These are phyloP conservation scores for Pao palembangensis DNA, from an alignment of 2,113 vertebrate species.

Conservation along the genomic window DNA sequence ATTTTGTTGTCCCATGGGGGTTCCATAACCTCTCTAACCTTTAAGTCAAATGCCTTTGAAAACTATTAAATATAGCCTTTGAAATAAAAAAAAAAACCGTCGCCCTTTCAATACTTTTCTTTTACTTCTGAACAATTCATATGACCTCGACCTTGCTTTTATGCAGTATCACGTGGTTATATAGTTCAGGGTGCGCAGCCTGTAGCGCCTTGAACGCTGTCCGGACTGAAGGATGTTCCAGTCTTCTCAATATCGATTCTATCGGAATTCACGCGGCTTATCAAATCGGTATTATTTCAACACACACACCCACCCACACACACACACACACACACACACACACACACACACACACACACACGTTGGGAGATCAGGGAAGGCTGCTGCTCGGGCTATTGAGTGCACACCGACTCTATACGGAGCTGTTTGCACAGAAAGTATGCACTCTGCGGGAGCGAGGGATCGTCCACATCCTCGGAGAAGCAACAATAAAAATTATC, in stretches of 20 bases:
- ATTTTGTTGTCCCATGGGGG: conserved; percentile 43
- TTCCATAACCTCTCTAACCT: conserved; percentile 54
- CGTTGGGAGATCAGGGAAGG: conserved; percentile 63
- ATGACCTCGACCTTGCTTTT: no score
- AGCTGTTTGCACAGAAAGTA: conserved; percentile 70
- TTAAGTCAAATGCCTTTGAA: conserved; percentile 51
- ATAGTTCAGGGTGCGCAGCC: no score
- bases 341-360: neutral
- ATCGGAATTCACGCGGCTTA: conserved; percentile 46
- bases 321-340: no score
- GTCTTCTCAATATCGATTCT: conserved; percentile 13
- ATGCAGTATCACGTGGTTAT: no score
- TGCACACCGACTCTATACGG: conserved; percentile 57
- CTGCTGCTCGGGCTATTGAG: conserved; percentile 45
- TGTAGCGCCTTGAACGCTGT: no score
- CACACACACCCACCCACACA: conserved; percentile 35
- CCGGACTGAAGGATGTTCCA: neutral
- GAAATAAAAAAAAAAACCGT: conserved; percentile 23
- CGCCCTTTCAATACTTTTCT: conserved; percentile 5
- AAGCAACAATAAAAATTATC: conserved; percentile 76
- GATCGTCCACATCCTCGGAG: conserved; percentile 66
- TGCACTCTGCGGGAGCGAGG: conserved; percentile 53
- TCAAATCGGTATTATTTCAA: conserved; percentile 56
- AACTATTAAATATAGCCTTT: conserved; percentile 43
- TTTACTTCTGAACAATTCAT: no score